Conservation (phyloP, 2,888 invertebrate species). For the Carpatolechia fugitivella region DNA sequence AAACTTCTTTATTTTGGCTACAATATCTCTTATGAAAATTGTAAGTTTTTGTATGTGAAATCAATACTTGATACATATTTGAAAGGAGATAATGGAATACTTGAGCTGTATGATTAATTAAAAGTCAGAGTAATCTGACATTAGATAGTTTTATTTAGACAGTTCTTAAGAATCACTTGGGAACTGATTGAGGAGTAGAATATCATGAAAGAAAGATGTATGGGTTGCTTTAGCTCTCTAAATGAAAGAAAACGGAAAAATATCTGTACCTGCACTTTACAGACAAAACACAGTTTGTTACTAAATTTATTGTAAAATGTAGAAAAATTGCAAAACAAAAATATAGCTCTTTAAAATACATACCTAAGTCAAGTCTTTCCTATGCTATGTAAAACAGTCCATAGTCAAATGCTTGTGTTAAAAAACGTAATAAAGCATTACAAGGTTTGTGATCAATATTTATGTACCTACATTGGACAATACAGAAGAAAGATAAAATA, state of each 20-base stretch:
- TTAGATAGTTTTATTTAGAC: too few species aligned
- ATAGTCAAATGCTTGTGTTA: not conserved
- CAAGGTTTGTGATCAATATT: not conserved
- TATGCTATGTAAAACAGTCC: too few species aligned
- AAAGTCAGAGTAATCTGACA: too few species aligned
- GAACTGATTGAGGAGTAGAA: constrained; percentile 44
- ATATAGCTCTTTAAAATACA: not conserved
- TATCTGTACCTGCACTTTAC: not conserved
- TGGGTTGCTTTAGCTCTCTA: constrained; percentile 42
- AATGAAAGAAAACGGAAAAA: constrained; percentile 2
- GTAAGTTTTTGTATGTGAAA: too few species aligned
- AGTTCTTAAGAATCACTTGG: constrained; percentile 21
- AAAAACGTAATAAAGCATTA: not conserved
- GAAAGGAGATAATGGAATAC: too few species aligned
- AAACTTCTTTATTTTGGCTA: too few species aligned
- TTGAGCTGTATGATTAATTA: too few species aligned
- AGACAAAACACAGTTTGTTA: constrained; percentile 13
- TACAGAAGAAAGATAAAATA: too few species aligned
- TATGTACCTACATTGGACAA: too few species aligned
- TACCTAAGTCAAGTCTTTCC: too few species aligned
- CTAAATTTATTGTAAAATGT: constrained; percentile 9
- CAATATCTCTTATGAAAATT: too few species aligned
- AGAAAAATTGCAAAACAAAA: not conserved
- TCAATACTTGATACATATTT: too few species aligned
- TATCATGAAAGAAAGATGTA: constrained; percentile 36